phyloP scores from a whole-genome alignment of 2,113 vertebrate species.

The Eleginops maclovinus region DNA sequence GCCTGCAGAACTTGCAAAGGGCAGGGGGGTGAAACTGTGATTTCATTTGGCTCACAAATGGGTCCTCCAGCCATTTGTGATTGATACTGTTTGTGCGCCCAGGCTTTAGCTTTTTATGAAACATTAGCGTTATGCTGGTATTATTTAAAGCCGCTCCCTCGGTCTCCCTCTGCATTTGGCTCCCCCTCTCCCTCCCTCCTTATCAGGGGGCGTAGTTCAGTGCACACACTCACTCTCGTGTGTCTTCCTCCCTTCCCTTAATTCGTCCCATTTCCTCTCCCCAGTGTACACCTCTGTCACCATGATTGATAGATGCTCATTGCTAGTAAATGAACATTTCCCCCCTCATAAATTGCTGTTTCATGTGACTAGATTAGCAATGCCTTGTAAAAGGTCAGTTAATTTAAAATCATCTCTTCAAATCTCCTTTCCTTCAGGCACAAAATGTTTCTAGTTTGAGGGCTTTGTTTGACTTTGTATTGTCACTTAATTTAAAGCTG shows the following conservation, averaged over 20 bases:
- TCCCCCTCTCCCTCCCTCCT: constrained; percentile 36
- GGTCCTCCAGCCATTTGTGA: constrained; percentile 67
- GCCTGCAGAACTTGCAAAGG: constrained; percentile 13
- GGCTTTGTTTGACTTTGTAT: constrained; percentile 64
- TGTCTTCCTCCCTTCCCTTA: constrained; percentile 46
- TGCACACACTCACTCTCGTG: constrained; percentile 49
- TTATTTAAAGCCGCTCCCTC: constrained; percentile 49
- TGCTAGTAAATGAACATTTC: constrained; percentile 79
- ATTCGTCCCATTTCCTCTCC: constrained; percentile 66
- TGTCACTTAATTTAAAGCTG: constrained; percentile 44
- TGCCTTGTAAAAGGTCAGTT: constrained; percentile 81
- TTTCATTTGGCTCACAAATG: constrained; percentile 66
- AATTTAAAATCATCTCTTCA: constrained; percentile 71
- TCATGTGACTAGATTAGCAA: constrained; percentile 83
- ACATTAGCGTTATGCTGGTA: constrained; percentile 54
- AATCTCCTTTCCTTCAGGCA: constrained; percentile 26
- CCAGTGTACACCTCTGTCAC: constrained; percentile 74
- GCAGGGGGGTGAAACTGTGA: constrained; percentile 55
- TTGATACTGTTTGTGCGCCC: constrained; percentile 64
- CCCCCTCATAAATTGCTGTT: constrained; percentile 81
- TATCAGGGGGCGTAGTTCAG: constrained; percentile 59
- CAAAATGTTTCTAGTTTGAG: constrained; percentile 11
- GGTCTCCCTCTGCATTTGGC: constrained; percentile 14
- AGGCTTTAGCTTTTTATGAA: constrained; percentile 58
- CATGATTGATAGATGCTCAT: constrained; percentile 81